Percentiles rank a stretch among this genome's conserved stretches.
These are phyloP conservation scores for Leucopsar rothschildi DNA, from an alignment of 2,113 vertebrate species.

Conservation along the genomic window DNA sequence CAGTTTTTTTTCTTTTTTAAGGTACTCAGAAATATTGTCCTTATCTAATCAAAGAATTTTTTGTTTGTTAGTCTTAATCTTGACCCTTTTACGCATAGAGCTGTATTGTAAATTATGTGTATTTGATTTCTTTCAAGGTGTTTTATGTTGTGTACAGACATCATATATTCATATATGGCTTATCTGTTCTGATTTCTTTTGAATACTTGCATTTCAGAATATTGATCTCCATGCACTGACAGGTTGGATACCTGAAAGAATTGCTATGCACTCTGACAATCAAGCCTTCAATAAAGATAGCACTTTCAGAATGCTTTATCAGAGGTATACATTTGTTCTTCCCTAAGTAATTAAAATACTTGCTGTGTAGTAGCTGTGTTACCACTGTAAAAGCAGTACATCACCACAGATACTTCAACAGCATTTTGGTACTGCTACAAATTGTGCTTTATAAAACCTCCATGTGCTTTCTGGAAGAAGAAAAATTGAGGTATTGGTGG, in stretches of 20 bases:
- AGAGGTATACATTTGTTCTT: constrained; percentile 77
- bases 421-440: background rate
- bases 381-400: background rate
- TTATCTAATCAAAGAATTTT: background rate
- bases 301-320: constrained; percentile 96
- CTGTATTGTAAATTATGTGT: background rate
- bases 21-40: background rate
- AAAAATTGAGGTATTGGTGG: background rate
- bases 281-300: constrained; percentile 92
- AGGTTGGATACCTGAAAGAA: constrained; percentile 98
- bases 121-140: background rate
- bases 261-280: constrained; percentile 99
- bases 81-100: background rate
- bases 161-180: background rate
- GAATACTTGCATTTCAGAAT: constrained; percentile 79
- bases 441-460: background rate
- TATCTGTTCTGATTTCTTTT: background rate
- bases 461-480: background rate
- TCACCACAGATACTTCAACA: background rate
- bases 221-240: constrained; percentile 97
- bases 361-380: background rate
- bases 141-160: background rate
- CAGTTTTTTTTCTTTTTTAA: background rate
- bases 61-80: background rate
- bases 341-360: background rate